Evolutionary conservation across 2,113 vertebrate genomes (phyloP), one percentile per base, ranked within the genome.

Genomic region (Sprattus sprattus): DNA sequence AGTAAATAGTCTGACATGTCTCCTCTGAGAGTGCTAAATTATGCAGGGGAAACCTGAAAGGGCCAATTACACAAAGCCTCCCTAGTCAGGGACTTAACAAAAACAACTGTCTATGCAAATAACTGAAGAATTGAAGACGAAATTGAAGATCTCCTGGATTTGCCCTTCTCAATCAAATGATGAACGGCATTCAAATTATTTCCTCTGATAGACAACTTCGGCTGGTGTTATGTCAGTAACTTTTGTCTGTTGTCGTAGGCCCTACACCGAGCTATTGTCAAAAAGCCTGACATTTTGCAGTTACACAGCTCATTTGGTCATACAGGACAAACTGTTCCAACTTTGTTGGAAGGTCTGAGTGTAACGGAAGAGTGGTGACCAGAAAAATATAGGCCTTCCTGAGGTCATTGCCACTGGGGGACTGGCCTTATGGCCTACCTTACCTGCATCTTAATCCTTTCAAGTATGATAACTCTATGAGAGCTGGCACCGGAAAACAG

Each of bases 1-100:
- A 78, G 80, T 81, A 86, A 86, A 84, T 49, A 45, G 60, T 78
- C 84, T 84, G 28, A 78, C 28, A 82, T 81, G 22, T 67, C 32
- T 67, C 75, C 45, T 75, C 81, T 80, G 82, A 85, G 44, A 86
- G 32, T 71, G 15, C 81, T 86, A 50, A 86, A 87, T 84, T 84
- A 87, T 87, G 82, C 86, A 87, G 83, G 44, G 22, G 45, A 86
- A 85, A 88, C 50, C 32, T 82, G 84, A 84, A 87, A 54, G 84
- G 57, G 47, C 46, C 81, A 67, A 82, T 86, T 84, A 86, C 71
- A 86, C 83, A 83, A 87, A 78, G 46, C 75, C 75, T 71, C 54
- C 50, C 86, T 82, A 81, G n/a, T 57, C 22, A 32, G 52, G 49
- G 32, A 87, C 57, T 86, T 39, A 80, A 81, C 82, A 87, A 81